Evolutionary conservation across 2,888 invertebrate species (phyloP).

Genomic region (Netelia inedita): DNA sequence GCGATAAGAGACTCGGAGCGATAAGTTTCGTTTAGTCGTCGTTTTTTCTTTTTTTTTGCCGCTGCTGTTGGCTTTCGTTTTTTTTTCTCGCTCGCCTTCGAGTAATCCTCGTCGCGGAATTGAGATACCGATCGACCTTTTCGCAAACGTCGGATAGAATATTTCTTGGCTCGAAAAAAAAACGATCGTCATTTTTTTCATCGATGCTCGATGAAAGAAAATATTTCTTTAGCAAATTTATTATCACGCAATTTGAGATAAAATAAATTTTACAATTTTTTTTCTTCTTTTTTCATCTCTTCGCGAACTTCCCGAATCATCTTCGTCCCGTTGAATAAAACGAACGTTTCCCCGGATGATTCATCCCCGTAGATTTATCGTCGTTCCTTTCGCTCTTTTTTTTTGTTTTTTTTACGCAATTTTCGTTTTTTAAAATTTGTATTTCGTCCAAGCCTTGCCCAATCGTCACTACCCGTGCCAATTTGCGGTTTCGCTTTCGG

Average conservation of each 20-base stretch:
- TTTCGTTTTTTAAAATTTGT: slow-evolving; percentile 16
- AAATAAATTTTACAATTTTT: too few species aligned
- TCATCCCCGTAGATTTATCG: neutral
- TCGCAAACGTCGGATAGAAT: neutral
- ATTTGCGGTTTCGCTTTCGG: slow-evolving; percentile 50
- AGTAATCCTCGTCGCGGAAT: neutral
- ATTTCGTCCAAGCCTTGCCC: slow-evolving; percentile 32
- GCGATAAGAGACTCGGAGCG: slow-evolving; percentile 48
- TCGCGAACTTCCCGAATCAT: too few species aligned
- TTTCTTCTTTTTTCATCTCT: too few species aligned
- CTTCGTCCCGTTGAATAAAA: too few species aligned
- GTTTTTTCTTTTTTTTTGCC: neutral
- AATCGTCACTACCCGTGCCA: slow-evolving; percentile 19
- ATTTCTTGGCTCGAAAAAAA: too few species aligned
- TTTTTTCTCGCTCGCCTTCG: neutral
- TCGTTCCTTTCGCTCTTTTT: neutral
- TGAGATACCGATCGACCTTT: neutral
- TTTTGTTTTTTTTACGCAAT: neutral
- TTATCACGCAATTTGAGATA: too few species aligned
- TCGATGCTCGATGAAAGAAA: too few species aligned
- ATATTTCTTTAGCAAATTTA: too few species aligned
- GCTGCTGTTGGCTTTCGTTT: neutral
- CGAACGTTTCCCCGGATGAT: neutral
- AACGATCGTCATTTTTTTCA: too few species aligned
- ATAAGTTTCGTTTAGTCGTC: neutral